Conservation (phyloP, 2,797 vertebrate species). For the Spinus olivaceus region DNA sequence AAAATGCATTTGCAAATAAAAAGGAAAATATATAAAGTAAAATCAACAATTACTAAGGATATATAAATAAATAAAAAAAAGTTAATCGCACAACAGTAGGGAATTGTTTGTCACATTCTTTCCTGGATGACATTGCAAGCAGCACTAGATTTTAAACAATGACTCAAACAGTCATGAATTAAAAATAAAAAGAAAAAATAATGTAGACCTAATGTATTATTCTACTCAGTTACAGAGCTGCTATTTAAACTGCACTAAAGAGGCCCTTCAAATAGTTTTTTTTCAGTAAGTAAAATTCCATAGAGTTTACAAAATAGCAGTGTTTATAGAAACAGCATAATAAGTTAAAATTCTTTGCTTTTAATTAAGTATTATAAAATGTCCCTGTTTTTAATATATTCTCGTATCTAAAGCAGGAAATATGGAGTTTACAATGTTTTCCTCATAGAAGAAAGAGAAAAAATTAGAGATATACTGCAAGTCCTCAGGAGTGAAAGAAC, state of each 20-base stretch:
- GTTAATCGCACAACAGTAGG: not conserved
- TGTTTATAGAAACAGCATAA: not conserved
- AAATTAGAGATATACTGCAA: not conserved
- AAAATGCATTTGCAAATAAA: not conserved
- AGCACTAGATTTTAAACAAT: not conserved
- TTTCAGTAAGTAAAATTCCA: slow-evolving; percentile 7
- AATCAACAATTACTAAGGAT: not conserved
- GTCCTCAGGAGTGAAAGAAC: not conserved
- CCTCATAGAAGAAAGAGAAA: not conserved
- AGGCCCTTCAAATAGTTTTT: not conserved
- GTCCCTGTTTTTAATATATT: not conserved
- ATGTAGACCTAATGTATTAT: not conserved
- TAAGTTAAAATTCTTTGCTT: not conserved
- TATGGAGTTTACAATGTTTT: not conserved
- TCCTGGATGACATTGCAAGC: not conserved
- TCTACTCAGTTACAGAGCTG: not conserved
- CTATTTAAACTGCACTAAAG: not conserved
- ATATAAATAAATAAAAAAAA: not conserved
- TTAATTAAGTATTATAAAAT: not conserved
- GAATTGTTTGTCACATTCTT: slow-evolving; percentile 7
- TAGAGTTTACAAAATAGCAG: not conserved
- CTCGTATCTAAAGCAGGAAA: not conserved
- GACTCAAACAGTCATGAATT: slow-evolving; percentile 26
- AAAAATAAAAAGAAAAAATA: not conserved
- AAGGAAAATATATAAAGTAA: not conserved